Conservation (phyloP, 92 coral and sea anemone genomes). For the Siderastrea siderea region DNA sequence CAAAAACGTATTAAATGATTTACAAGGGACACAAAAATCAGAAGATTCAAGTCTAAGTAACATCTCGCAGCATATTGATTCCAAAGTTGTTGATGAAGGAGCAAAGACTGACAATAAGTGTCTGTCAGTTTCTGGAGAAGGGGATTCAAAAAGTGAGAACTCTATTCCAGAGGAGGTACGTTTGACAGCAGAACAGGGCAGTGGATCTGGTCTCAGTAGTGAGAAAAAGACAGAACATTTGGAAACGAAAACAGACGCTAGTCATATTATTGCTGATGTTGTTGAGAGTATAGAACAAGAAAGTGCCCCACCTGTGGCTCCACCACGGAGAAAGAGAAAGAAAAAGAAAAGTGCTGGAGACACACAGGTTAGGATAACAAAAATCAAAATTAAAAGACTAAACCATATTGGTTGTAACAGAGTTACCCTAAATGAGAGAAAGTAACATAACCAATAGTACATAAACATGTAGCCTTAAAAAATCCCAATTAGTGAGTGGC, state of each 20-base stretch:
- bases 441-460: too few species aligned
- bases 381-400: background rate
- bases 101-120: background rate
- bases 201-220: background rate
- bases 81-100: background rate
- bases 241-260: constrained; percentile 26
- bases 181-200: background rate
- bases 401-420: background rate
- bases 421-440: too few species aligned
- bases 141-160: background rate
- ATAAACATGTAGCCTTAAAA: too few species aligned
- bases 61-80: background rate
- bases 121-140: background rate
- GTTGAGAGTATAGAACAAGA: constrained; percentile 66
- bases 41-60: background rate
- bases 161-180: background rate
- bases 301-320: constrained; percentile 90
- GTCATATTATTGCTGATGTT: constrained; percentile 45
- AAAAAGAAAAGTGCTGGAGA: constrained; percentile 74
- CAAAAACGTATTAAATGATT: background rate
- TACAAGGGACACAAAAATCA: background rate
- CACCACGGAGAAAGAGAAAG: constrained; percentile 94
- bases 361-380: constrained; percentile 18
- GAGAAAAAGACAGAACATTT: constrained; percentile 16
- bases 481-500: too few species aligned